Base-by-base conservation (phyloP, 1,140 invertebrate genomes). In the Carposina sasakii region DNA sequence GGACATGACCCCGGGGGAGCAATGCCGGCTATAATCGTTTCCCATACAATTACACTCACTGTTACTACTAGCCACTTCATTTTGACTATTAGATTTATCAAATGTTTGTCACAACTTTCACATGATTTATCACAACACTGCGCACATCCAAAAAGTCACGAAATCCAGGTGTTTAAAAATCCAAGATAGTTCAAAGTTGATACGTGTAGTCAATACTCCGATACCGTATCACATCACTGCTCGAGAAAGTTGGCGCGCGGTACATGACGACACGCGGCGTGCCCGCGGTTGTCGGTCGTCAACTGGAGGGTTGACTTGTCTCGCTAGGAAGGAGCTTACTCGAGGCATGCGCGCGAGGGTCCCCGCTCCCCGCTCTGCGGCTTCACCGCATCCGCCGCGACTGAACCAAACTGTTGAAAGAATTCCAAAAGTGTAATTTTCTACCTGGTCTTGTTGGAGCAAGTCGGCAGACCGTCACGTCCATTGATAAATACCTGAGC, bases 1-100 rank as follows among this genome's bases (percentile, higher is more conserved):
- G 93, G 92, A 64, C 94, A 95, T 54, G 85, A 87, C 58, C 85
- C 85, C 28, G 85, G 73, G 26, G 83, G 79, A 28, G 76, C 74
- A 49, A 75, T 59, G 30, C 72, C 79, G 39, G 68, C 75, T 37
- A 71, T 63, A 54, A 71, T 68, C 52, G 74, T 76, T 67, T 68
- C 59, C 54, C 60, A 71, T 61, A 79, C 54, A 58, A 76, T 61
- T 57, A 82, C 64, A 71, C 67, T 69, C 59, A 85, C 65, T 57
- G 67, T 60, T 60, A 84, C 68, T 60, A 73, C 61, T 48, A 73
- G 56, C 76, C 76, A 84, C 75, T 63, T 79, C 81, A 82, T 84
- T 71, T 81, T 82, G 57, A 55, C 61, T 28, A 61, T 60, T 57
- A 50, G 55, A 60, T 44, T 60, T 60, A 60, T n/a, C n/a, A n/a